Evolutionary conservation across 2,888 invertebrate genomes (phyloP).

Genomic region (Imbricaverruca yamaguchii): DNA sequence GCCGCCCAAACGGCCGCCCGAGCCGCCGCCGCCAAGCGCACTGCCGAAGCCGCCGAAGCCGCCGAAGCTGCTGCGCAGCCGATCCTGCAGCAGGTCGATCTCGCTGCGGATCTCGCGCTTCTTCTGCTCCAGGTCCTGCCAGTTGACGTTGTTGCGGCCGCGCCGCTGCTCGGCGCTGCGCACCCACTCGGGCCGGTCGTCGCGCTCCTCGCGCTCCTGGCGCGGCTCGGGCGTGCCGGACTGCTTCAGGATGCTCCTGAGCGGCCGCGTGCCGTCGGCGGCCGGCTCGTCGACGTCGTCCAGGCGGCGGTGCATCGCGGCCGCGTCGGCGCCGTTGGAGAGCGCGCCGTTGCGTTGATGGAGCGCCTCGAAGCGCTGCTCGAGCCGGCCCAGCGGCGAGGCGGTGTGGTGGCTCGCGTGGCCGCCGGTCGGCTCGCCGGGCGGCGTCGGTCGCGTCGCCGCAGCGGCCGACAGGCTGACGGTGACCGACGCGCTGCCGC

Average conservation of each 20-base stretch:
- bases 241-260: constrained; percentile 11
- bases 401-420: neutral
- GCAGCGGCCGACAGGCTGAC: neutral
- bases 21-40: constrained; percentile 11
- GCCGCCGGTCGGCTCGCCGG: neutral
- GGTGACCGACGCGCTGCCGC: neutral
- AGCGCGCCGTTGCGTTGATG: neutral
- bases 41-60: constrained; percentile 24
- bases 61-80: constrained; percentile 19
- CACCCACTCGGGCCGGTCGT: constrained; percentile 11
- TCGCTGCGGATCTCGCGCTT: constrained; percentile 29
- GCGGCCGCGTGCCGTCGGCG: neutral
- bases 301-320: neutral
- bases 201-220: neutral
- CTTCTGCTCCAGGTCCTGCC: constrained; percentile 35
- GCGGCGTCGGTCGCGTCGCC: neutral
- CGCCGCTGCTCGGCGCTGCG: neutral
- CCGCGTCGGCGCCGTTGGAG: too few relatives aligned
- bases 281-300: neutral
- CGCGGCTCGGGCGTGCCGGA: neutral
- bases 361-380: neutral
- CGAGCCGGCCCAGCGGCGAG: neutral
- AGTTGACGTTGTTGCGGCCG: constrained; percentile 7
- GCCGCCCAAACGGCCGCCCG: neutral
- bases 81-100: constrained; percentile 20